phyloP scores from a whole-genome alignment of 2,797 vertebrate genomes.

The Macropodus opercularis region DNA sequence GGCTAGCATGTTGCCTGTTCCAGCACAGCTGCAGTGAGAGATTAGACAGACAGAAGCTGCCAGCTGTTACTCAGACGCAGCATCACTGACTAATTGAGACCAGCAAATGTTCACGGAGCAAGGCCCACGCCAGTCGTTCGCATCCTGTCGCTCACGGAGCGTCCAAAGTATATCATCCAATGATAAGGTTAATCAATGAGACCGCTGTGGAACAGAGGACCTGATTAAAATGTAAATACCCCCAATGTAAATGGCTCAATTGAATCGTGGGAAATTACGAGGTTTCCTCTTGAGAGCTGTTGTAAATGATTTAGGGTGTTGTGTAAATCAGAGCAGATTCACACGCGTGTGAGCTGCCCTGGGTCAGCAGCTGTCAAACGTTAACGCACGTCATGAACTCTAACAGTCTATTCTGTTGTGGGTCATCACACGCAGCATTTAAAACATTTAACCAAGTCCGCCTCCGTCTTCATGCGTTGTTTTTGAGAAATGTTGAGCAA shows the following conservation, averaged over 20 bases:
- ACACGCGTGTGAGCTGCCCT: background rate
- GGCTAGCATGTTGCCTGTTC: slow-evolving; percentile 82
- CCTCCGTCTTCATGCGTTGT: background rate
- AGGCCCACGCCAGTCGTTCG: slow-evolving; percentile 63
- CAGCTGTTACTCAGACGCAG: slow-evolving; percentile 85
- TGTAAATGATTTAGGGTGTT: slow-evolving; percentile 24
- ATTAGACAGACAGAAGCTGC: slow-evolving; percentile 84
- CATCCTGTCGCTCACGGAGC: slow-evolving; percentile 67
- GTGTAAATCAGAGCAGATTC: slow-evolving; percentile 11
- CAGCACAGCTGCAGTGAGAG: slow-evolving; percentile 84
- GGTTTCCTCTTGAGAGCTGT: slow-evolving; percentile 52
- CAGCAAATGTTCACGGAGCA: slow-evolving; percentile 73
- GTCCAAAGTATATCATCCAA: slow-evolving; percentile 77
- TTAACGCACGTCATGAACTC: background rate
- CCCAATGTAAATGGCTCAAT: slow-evolving; percentile 72
- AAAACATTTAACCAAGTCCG: background rate
- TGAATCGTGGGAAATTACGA: slow-evolving; percentile 65
- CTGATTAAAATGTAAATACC: slow-evolving; percentile 81
- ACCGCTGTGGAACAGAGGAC: slow-evolving; percentile 69
- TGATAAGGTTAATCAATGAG: slow-evolving; percentile 82
- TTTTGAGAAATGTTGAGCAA: background rate
- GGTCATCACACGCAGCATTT: background rate
- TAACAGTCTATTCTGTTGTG: background rate
- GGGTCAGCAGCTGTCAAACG: background rate
- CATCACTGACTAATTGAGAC: slow-evolving; percentile 85